Evolutionary conservation across 1,140 invertebrate species (phyloP).

Genomic region (Hylaeus volcanicus): DNA sequence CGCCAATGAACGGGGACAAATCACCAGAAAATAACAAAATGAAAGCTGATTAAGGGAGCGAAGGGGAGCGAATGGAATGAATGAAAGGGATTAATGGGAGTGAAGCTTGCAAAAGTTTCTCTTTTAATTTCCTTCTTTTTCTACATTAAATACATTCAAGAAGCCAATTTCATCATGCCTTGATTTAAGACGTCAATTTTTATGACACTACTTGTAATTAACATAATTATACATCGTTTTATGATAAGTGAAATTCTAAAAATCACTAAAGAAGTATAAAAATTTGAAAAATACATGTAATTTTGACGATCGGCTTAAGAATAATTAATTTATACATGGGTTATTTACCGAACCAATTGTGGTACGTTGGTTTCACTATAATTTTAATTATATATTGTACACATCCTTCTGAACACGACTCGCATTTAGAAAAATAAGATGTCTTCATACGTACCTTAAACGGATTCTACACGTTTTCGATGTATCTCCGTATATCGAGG

Average conservation of each 20-base stretch:
- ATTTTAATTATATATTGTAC: constrained; percentile 27
- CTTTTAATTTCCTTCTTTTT: constrained; percentile 57
- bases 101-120: not conserved
- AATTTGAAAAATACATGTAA: not conserved
- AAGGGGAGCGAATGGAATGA: not conserved
- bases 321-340: constrained; percentile 29
- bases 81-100: constrained; percentile 8
- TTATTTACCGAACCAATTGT: constrained; percentile 43
- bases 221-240: constrained; percentile 10
- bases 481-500: constrained; percentile 72
- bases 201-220: constrained; percentile 20
- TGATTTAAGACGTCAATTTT: constrained; percentile 23
- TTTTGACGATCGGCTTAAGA: constrained; percentile 10
- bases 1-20: constrained; percentile 82
- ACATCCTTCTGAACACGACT: constrained; percentile 19
- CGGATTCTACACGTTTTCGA: constrained; percentile 68
- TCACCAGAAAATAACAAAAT: constrained; percentile 78
- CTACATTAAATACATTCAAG: constrained; percentile 58
- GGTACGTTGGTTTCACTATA: constrained; percentile 28
- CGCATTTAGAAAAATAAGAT: constrained; percentile 59
- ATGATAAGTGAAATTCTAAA: not conserved
- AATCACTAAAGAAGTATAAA: not conserved
- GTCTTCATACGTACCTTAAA: constrained; percentile 63
- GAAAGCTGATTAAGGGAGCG: constrained; percentile 69
- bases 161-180: constrained; percentile 58